Conservation (phyloP, 2,113 vertebrate genomes). For the Riparia riparia region DNA sequence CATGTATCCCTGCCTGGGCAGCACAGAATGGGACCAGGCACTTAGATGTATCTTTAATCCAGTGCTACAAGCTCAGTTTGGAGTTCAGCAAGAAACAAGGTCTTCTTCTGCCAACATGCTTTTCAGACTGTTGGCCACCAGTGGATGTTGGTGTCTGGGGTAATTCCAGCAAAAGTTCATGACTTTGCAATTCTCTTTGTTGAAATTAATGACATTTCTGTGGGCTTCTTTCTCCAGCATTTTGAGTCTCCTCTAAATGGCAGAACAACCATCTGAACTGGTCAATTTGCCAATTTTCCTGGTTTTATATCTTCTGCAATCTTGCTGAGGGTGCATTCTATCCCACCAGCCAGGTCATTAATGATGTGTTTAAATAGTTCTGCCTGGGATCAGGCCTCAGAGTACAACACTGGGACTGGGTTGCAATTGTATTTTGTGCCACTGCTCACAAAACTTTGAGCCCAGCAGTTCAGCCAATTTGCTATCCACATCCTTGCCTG, state of each 20-base stretch:
- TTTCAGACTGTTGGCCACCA: not conserved
- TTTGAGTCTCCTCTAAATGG: not conserved
- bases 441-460: not conserved
- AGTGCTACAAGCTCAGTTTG: not conserved
- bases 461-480: not conserved
- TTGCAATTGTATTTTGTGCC: fast-evolving
- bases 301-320: not conserved
- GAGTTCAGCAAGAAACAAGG: not conserved
- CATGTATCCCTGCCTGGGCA: not conserved
- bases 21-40: not conserved
- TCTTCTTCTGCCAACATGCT: not conserved
- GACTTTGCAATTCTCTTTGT: not conserved
- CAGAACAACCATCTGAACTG: not conserved
- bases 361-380: fast-evolving
- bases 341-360: not conserved
- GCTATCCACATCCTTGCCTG: not conserved
- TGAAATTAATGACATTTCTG: not conserved
- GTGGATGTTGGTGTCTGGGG: fast-evolving
- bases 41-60: not conserved
- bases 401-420: no score
- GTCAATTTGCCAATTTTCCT: not conserved
- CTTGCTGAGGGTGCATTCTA: fast-evolving
- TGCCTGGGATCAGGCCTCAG: not conserved
- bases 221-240: not conserved
- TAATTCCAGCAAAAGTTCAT: not conserved